Evolutionary conservation across 2,113 vertebrate species (phyloP).

Genomic region (Poeciliopsis retropinna): DNA sequence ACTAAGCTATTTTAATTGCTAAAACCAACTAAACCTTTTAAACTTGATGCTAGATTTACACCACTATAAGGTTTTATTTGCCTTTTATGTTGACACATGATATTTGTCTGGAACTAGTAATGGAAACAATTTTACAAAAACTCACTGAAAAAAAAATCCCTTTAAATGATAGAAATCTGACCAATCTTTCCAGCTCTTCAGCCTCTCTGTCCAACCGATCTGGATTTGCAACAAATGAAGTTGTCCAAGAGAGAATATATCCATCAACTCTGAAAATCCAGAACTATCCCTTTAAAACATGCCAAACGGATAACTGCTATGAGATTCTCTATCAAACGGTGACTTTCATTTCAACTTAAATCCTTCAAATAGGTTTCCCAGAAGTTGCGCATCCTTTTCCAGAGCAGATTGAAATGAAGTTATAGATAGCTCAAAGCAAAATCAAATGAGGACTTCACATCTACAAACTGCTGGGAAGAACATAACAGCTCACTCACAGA

Average conservation of each 20-base stretch:
- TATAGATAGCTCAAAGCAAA: constrained; percentile 72
- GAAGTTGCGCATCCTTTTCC: constrained; percentile 48
- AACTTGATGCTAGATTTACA: too few relatives aligned
- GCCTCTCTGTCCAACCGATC: background rate
- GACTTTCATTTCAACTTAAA: constrained; percentile 47
- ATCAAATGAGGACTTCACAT: constrained; percentile 69
- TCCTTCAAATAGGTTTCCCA: constrained; percentile 40
- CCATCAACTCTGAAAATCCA: background rate
- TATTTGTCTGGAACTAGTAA: too few relatives aligned
- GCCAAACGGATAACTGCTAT: constrained; percentile 35
- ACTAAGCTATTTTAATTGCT: too few relatives aligned
- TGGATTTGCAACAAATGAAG: background rate
- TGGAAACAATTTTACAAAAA: background rate
- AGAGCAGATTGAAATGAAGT: constrained; percentile 54
- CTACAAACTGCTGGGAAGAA: constrained; percentile 48
- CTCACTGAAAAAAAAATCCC: background rate
- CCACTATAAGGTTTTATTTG: too few relatives aligned
- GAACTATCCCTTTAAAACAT: background rate
- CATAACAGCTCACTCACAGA: constrained; percentile 56
- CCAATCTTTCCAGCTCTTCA: background rate
- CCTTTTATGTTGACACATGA: too few relatives aligned
- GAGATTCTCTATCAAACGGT: constrained; percentile 36
- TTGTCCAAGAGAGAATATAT: background rate
- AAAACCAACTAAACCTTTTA: too few relatives aligned
- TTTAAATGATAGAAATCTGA: background rate